Base-by-base conservation (phyloP, 2,797 vertebrate genomes). In the Craterocephalus amniculus region DNA sequence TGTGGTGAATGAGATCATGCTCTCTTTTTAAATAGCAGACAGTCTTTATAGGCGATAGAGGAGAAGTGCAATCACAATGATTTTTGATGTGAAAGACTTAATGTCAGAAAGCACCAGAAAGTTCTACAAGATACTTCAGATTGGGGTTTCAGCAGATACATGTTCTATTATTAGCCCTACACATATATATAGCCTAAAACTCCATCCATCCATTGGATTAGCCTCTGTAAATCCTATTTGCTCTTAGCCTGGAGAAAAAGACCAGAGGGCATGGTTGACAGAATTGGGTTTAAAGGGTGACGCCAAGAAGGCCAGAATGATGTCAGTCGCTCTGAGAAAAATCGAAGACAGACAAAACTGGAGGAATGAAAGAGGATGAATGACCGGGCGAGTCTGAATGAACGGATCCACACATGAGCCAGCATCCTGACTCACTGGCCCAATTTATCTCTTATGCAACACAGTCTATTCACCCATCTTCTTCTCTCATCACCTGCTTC, bases 371-470 rank as follows among this genome's bases (percentile, higher is more conserved):
- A 79, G 62, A 57, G 57, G n/a, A 34, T 58, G 59, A 78, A 59
- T 34, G 80, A 57, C 69, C 58, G 62, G 14, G 49, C 9, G 12
- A 70, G 54, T 32, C 67, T 54, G 78, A 79, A 62, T 76, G 83
- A 91, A 79, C 67, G 75, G 76, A 73, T 63, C 67, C 75, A 56
- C 72, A 66, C 74, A 81, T 67, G 59, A 88, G 71, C 81, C 67
- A 71, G 64, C 49, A 69, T 83, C 74, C 83, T 77, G 74, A 85
- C 86, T 90, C 84, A 86, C 67, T 83, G 83, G 78, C 75, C 83
- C 77, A 81, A 60, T 89, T 91, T 74, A 70, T 84, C 57, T 72
- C 76, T 87, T 88, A 88, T 67, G 72, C 83, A 89, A 91, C 77
- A 78, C 58, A 75, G 80, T 74, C 81, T 84, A 79, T 84, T 84